phyloP scores from a whole-genome alignment of 2,113 vertebrate species.

The Leucosticte australis region DNA sequence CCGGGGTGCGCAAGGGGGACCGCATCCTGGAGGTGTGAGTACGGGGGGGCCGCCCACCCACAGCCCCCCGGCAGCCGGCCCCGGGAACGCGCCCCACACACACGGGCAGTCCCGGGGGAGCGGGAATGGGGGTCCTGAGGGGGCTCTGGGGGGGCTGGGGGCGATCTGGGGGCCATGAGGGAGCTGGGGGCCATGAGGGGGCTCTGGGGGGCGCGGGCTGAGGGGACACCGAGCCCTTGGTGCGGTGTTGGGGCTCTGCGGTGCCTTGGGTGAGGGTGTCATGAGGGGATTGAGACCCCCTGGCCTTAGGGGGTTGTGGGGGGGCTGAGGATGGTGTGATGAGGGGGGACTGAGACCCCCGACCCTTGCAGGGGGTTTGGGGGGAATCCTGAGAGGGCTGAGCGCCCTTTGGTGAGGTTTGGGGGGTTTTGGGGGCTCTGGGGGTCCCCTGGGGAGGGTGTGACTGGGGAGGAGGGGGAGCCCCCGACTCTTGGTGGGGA shows the following conservation, averaged over 20 bases:
- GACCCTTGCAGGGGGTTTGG: neutral
- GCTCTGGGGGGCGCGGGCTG: too few relatives aligned
- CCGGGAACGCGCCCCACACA: neutral
- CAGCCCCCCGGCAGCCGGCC: neutral
- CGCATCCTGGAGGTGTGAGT: slow-evolving; percentile 97
- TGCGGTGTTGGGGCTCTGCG: too few relatives aligned
- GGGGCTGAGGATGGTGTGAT: neutral
- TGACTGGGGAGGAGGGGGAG: too few relatives aligned
- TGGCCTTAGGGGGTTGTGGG: neutral
- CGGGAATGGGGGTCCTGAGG: neutral
- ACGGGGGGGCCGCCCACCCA: slow-evolving; percentile 19
- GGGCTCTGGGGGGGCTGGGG: too few relatives aligned
- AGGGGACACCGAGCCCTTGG: neutral
- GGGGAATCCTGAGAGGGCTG: neutral
- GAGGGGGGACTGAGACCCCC: neutral
- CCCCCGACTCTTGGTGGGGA: too few relatives aligned
- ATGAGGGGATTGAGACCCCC: neutral
- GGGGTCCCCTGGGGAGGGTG: neutral
- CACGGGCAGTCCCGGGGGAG: neutral
- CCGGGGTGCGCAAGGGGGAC: slow-evolving; percentile 92
- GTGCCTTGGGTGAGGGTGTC: neutral
- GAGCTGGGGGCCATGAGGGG: too few relatives aligned
- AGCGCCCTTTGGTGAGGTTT: neutral
- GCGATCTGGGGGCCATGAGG: too few relatives aligned
- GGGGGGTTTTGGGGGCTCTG: neutral